phyloP scores from a whole-genome alignment of 2,797 vertebrate species.

The Arctocebus calabarensis region DNA sequence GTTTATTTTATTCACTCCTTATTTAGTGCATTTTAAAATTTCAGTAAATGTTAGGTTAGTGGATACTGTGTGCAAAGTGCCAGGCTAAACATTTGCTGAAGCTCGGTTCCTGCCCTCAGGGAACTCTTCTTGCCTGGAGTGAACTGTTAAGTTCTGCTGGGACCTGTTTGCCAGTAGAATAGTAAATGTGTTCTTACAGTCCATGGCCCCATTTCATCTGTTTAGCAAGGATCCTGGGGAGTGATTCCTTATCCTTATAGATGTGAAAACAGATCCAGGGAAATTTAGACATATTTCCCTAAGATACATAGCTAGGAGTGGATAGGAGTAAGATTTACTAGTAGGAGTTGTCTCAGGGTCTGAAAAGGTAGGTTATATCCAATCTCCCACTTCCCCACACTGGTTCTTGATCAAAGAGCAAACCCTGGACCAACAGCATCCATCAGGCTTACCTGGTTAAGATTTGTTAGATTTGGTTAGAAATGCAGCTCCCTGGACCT shows the following conservation, averaged over 20 bases:
- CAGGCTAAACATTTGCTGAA: not conserved
- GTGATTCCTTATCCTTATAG: not conserved
- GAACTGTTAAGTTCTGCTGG: not conserved
- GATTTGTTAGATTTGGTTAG: not conserved
- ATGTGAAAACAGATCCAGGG: not conserved
- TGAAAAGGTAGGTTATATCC: not conserved
- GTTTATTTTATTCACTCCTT: not conserved
- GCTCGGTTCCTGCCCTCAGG: not conserved
- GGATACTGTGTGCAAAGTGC: not conserved
- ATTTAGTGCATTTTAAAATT: not conserved
- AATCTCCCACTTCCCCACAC: not conserved
- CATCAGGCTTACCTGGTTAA: not conserved
- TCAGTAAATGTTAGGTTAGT: not conserved
- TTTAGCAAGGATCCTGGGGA: not conserved
- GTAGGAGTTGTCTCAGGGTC: not conserved
- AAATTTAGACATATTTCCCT: not conserved
- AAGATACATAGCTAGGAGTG: not conserved
- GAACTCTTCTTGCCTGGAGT: not conserved
- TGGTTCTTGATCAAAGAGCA: not conserved
- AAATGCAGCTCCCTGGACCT: not conserved
- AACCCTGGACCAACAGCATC: not conserved
- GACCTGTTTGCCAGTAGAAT: not conserved
- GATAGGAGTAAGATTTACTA: not conserved
- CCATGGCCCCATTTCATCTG: not conserved
- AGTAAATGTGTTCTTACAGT: not conserved